Conservation (phyloP, 2,113 vertebrate species). For the Pelodiscus sinensis region DNA sequence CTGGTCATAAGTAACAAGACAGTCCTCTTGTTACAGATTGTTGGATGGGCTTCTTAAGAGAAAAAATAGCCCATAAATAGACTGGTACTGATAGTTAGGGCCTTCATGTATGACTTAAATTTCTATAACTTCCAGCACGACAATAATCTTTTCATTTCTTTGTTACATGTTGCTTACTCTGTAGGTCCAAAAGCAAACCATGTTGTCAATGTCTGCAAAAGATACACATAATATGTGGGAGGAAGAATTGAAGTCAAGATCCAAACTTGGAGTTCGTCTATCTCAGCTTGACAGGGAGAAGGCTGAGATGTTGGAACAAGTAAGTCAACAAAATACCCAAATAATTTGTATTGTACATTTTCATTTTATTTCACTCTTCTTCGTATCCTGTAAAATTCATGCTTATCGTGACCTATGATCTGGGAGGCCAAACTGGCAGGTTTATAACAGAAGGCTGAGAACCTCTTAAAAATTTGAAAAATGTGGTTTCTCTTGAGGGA, state of each 20-base stretch:
- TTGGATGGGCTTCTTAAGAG: not conserved
- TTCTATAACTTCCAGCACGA: fast-evolving
- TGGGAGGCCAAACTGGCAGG: not conserved
- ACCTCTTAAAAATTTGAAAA: not conserved
- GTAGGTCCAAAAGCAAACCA: constrained; percentile 84
- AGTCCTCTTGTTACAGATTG: not conserved
- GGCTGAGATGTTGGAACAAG: constrained; percentile 79
- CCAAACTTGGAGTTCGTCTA: constrained; percentile 81
- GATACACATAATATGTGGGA: constrained; percentile 86
- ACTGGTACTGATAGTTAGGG: not conserved
- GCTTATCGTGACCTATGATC: not conserved
- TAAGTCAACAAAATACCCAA: constrained; percentile 18
- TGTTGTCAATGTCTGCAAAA: constrained; percentile 80
- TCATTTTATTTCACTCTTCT: not conserved
- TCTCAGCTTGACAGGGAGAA: constrained; percentile 85
- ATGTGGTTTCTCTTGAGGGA: not conserved
- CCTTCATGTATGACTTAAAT: not conserved
- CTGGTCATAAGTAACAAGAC: not conserved
- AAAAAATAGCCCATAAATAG: not conserved
- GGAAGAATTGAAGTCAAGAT: constrained; percentile 85
- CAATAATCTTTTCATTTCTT: not conserved
- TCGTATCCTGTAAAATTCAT: not conserved
- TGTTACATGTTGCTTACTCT: not conserved
- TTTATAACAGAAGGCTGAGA: not conserved
- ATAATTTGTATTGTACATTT: not conserved